A percentile compares a stretch with the other conserved stretches of the same genome.
phyloP scores from a whole-genome alignment of 2,888 invertebrate species.

The Orchesella flavescens region DNA sequence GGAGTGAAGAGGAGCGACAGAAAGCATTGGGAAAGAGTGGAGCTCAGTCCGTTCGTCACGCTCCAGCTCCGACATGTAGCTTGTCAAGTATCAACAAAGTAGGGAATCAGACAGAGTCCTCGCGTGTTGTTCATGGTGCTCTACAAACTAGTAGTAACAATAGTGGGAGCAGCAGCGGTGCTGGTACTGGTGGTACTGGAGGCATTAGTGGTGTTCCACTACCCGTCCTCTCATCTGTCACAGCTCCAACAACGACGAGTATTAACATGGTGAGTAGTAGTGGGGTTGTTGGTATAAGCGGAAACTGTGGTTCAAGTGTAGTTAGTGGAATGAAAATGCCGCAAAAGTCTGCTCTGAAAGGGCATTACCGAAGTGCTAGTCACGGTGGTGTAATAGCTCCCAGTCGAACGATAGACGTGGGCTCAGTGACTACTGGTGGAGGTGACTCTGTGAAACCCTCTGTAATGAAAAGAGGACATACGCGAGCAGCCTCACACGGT shows the following conservation, averaged over 20 bases:
- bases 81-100: slow-evolving; percentile 59
- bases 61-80: slow-evolving; percentile 43
- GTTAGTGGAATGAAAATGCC: slow-evolving; percentile 58
- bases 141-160: neutral
- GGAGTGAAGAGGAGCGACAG: slow-evolving; percentile 63
- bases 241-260: neutral
- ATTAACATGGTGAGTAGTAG: neutral
- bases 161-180: no score
- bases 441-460: slow-evolving; percentile 73
- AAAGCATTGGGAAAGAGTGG: slow-evolving; percentile 33
- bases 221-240: slow-evolving; percentile 62
- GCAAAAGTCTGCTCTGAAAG: slow-evolving; percentile 71
- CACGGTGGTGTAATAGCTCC: slow-evolving; percentile 80
- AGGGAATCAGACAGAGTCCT: slow-evolving; percentile 42
- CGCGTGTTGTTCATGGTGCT: slow-evolving; percentile 29
- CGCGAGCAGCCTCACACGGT: slow-evolving; percentile 89
- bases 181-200: neutral
- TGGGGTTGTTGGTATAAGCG: slow-evolving; percentile 5
- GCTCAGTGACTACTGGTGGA: slow-evolving; percentile 37
- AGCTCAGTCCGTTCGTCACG: slow-evolving; percentile 22
- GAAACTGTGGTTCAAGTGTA: neutral
- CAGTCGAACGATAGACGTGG: slow-evolving; percentile 59
- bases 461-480: slow-evolving; percentile 85
- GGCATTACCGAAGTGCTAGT: slow-evolving; percentile 87
- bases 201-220: slow-evolving; percentile 29